Evolutionary conservation across 2,113 vertebrate genomes (phyloP).

Genomic region (Nothocercus nigrocapillus): DNA sequence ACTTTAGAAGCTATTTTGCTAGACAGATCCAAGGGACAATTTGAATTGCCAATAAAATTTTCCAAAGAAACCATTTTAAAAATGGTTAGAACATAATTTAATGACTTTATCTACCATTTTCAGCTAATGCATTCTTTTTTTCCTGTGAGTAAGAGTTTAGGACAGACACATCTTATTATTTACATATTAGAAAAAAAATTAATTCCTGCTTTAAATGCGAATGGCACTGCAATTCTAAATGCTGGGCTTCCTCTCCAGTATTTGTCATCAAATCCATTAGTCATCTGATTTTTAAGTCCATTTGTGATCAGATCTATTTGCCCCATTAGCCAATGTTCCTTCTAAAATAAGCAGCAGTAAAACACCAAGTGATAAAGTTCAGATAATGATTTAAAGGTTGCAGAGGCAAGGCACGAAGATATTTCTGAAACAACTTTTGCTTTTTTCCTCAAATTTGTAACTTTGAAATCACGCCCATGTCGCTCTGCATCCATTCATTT

Average conservation of each 20-base stretch:
- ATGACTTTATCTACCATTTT: slow-evolving; percentile 26
- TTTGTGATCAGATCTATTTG: slow-evolving; percentile 34
- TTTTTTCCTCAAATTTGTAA: neutral
- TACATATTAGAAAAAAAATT: slow-evolving; percentile 62
- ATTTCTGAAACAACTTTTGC: neutral
- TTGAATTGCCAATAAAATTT: slow-evolving; percentile 51
- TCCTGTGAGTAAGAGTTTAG: slow-evolving; percentile 52
- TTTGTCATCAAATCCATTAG: slow-evolving; percentile 47
- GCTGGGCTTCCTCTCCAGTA: slow-evolving; percentile 15
- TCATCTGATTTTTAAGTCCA: neutral
- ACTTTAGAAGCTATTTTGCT: neutral
- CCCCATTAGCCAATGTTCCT: neutral
- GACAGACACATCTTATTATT: slow-evolving; percentile 43
- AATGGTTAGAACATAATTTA: slow-evolving; percentile 53
- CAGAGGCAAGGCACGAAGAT: neutral
- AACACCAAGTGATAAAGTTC: slow-evolving; percentile 1
- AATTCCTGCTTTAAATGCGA: slow-evolving; percentile 31
- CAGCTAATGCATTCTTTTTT: slow-evolving; percentile 5
- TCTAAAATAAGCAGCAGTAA: neutral
- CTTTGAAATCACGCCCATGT: neutral
- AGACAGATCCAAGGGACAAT: slow-evolving; percentile 23
- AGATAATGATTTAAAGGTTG: neutral
- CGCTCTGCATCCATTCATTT: neutral
- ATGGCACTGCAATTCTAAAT: neutral
- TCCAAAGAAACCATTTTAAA: slow-evolving; percentile 25